A percentile compares a stretch with the other conserved stretches of the same genome.
These are phyloP conservation scores for Scleropages formosus DNA, from an alignment of 2,797 vertebrate species.

Conservation along the genomic window DNA sequence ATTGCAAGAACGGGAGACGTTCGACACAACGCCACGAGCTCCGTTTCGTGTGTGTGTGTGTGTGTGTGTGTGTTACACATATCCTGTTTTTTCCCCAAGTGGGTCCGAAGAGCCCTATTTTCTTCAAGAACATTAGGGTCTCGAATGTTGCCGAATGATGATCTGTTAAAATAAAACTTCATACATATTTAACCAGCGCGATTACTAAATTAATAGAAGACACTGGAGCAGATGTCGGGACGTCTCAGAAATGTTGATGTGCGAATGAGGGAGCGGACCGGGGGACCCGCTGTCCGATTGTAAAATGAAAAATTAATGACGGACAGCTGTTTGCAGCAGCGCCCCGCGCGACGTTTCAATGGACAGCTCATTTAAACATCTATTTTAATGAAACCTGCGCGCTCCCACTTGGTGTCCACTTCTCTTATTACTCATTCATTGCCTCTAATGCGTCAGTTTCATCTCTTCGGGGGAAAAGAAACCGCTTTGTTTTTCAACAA, in stretches of 20 bases:
- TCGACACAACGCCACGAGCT: background rate
- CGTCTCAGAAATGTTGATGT: conserved; percentile 87
- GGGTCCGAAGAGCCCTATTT: too few species aligned
- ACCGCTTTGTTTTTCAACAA: background rate
- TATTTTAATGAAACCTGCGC: conserved; percentile 47
- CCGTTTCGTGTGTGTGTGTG: background rate
- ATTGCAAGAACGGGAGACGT: too few species aligned
- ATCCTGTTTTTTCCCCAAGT: too few species aligned
- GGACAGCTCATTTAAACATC: conserved; percentile 51
- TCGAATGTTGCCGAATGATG: conserved; percentile 23
- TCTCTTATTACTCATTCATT: conserved; percentile 40
- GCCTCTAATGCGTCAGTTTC: conserved; percentile 26
- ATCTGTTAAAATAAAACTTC: conserved; percentile 12
- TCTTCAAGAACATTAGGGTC: conserved; percentile 26
- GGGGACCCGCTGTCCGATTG: conserved; percentile 81
- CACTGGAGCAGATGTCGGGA: conserved; percentile 89
- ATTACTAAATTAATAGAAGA: conserved; percentile 79
- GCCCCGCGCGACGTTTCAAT: conserved; percentile 66
- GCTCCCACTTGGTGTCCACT: conserved; percentile 40
- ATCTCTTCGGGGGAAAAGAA: background rate
- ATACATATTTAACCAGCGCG: conserved; percentile 63
- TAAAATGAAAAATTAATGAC: conserved; percentile 93
- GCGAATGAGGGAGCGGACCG: conserved; percentile 81
- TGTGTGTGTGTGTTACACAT: background rate
- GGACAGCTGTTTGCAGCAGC: conserved; percentile 84